Percentiles rank a stretch among this genome's conserved stretches.
Conservation (phyloP, 2,797 vertebrate genomes). For the Microctenopoma steveboyesi region DNA sequence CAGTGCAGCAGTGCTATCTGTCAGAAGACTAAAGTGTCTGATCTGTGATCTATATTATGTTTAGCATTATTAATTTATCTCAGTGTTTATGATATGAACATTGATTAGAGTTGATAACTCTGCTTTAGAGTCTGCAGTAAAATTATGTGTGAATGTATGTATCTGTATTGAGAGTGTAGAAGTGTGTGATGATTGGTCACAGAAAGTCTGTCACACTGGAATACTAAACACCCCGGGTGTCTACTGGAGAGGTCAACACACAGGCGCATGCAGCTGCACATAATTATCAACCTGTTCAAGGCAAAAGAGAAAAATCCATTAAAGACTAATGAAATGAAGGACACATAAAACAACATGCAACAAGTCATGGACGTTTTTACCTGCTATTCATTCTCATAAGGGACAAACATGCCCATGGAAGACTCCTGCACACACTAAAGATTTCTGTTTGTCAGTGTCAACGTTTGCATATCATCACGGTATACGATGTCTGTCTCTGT, state of each 20-base stretch:
- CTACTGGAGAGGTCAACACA: constrained; percentile 67
- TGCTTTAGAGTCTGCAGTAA: constrained; percentile 49
- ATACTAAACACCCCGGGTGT: constrained; percentile 67
- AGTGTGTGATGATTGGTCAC: constrained; percentile 65
- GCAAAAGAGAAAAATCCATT: constrained; percentile 23
- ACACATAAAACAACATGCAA: constrained; percentile 4
- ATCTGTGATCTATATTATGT: constrained; percentile 52
- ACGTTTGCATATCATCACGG: constrained; percentile 13
- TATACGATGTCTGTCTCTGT: constrained; percentile 19
- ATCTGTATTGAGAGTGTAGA: constrained; percentile 34
- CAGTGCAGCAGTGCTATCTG: constrained; percentile 19
- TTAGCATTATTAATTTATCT: constrained; percentile 61
- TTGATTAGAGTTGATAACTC: constrained; percentile 73
- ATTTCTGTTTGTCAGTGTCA: constrained; percentile 14
- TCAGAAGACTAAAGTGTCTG: constrained; percentile 52
- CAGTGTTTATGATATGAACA: constrained; percentile 59
- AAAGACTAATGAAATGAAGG: constrained; percentile 8
- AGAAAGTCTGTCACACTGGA: constrained; percentile 51
- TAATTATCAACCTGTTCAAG: constrained; percentile 60
- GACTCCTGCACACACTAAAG: background rate
- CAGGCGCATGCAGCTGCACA: constrained; percentile 55
- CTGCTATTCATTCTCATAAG: background rate
- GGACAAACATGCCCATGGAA: background rate
- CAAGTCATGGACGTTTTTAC: background rate
- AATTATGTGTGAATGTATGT: constrained; percentile 52